Base-by-base conservation (phyloP, 2,797 vertebrate species). In the Chaetophractus vellerosus region DNA sequence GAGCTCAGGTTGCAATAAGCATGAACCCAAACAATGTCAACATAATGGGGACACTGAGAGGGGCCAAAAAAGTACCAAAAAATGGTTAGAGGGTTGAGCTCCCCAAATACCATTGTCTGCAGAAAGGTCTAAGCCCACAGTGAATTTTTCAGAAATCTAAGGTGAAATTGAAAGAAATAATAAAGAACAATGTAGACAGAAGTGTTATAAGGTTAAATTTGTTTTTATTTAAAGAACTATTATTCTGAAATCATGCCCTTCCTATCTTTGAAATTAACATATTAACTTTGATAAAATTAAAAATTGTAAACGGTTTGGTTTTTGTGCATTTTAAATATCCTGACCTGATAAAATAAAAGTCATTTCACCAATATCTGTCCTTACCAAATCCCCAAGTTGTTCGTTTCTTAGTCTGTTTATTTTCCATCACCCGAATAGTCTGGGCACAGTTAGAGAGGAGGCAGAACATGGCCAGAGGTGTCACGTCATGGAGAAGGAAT, bases 131-230 rank as follows among this genome's bases (percentile, higher is more conserved):
- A 55, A 57, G 26, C n/a, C 45, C 69, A 71, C 4, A 38, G 19
- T 21, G 36, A 71, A 68, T 68, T 89, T 92, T 79, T 74, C 50
- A 55, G 90, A 79, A 79, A 59, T 63, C 15, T 33, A 69, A 93
- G 61, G 16, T 41, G 4, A 84, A 84, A 82, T 45, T 21, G 23
- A 31, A 26, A 55, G 19, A n/a, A 75, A 36, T n/a, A 52, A 52
- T 38, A 38, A 38, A 38, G 38, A 38, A 38, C 38, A 38, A 45
- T 45, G 45, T 45, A 45, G 45, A 45, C 45, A 66, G 9, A 23
- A 41, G 18, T 24, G 23, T 38, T 75, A 38, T 38, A 38, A 38
- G 38, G 38, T 6, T 38, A 38, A 38, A 38, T 38, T 38, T 38
- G 38, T 38, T 38, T 38, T 38, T 38, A 71, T 59, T 66, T 90